A percentile compares a stretch with the other conserved stretches of the same genome.
phyloP scores from a whole-genome alignment of 2,888 invertebrate genomes.

The Sinohyriopsis cumingii region DNA sequence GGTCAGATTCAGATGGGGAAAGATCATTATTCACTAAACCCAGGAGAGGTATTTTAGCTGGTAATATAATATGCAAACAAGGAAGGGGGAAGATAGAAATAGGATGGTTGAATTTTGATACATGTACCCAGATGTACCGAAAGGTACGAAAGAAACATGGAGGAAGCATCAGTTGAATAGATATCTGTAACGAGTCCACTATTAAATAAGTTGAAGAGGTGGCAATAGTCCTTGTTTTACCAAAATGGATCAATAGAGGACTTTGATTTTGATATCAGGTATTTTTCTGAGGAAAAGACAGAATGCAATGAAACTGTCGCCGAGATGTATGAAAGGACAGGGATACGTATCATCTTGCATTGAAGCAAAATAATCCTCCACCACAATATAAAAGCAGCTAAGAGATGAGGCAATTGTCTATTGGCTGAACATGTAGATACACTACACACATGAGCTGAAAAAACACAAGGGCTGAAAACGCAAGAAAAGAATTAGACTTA shows the following conservation, averaged over 20 bases:
- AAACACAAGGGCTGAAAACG: too few relatives aligned
- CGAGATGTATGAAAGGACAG: conserved; percentile 6
- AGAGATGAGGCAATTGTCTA: too few relatives aligned
- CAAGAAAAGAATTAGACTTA: too few relatives aligned
- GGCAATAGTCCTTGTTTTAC: neutral
- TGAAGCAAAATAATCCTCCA: conserved; percentile 1
- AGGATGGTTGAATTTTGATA: conserved; percentile 6
- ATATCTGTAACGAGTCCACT: neutral
- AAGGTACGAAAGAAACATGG: conserved; percentile 3
- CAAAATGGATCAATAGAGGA: neutral
- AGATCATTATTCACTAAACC: too few relatives aligned
- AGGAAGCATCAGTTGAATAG: neutral
- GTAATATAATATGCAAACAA: neutral
- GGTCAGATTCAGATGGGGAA: too few relatives aligned
- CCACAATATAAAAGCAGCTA: neutral
- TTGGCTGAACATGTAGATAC: too few relatives aligned
- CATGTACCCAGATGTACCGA: neutral
- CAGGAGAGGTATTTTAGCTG: neutral
- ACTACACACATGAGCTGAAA: too few relatives aligned
- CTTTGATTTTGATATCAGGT: neutral
- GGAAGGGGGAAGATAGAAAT: conserved; percentile 1
- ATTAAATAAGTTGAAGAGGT: neutral
- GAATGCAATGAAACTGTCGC: neutral
- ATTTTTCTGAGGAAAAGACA: neutral
- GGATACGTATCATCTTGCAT: conserved; percentile 2